Evolutionary conservation across 2,888 invertebrate species (phyloP), one percentile per base, ranked within the genome.

Genomic region (Pseudococcus longispinus): DNA sequence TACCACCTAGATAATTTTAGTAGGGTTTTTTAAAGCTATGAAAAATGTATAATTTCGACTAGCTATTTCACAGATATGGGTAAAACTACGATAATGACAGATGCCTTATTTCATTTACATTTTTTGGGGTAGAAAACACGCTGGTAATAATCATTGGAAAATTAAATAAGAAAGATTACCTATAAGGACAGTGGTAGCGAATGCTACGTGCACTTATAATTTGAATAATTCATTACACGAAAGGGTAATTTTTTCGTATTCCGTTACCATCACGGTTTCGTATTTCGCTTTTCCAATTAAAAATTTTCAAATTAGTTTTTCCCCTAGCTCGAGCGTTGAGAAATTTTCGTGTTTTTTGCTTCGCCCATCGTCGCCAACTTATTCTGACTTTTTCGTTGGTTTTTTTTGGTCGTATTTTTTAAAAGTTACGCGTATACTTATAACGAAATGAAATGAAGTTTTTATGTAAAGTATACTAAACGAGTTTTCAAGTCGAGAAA

Each of bases 171-270:
- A 3, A 55, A 0, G 8, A 55, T n/a, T 55, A n/a, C 55, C n/a
- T 37, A 37, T n/a, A 2, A 55, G 6, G 55, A 6, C 55, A 55
- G 55, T 1, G 18, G 32, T 1, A 70, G 18, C 4, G 18, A n/a
- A 11, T 6, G 29, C 26, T 11, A 29, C 29, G 70, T 29, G 29
- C 13, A 70, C 70, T 29, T 8, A 4, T 37, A 37, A 37, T 37
- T 37, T 70, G 70, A 70, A 70, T 70, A 70, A 70, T 70, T 70
- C 70, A 70, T 70, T 70, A 70, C 29, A 60, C 60, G 60, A 60
- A 18, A 70, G 70, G 70, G 32, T 29, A 70, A 65, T 65, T 70
- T 23, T 60, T 60, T 70, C 13, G 29, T 29, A 29, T 29, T 70
- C 70, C 29, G 26, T 26, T 65, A 55, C 55, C 65, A 55, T n/a